Conservation (phyloP, 2,797 vertebrate genomes). For the Lacerta viridis region DNA sequence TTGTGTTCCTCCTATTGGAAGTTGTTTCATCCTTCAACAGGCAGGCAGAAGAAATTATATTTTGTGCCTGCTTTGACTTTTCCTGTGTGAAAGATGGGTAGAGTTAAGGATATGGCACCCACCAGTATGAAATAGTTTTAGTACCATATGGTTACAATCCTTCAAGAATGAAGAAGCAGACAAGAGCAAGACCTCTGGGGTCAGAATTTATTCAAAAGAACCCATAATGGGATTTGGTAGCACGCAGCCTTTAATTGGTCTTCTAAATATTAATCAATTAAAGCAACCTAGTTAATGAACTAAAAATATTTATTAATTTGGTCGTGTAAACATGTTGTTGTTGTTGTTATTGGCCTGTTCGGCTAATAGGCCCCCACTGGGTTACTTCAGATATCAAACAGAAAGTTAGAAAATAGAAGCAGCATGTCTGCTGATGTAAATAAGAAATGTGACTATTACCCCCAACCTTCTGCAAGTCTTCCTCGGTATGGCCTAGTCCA, state of each 20-base stretch:
- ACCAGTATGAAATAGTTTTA: background rate
- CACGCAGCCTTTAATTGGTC: background rate
- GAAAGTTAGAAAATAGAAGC: background rate
- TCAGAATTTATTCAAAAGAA: background rate
- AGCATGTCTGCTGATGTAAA: background rate
- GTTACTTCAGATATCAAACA: background rate
- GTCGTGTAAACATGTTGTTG: too few relatives aligned
- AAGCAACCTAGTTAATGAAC: background rate
- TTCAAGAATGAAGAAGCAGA: background rate
- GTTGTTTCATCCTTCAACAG: background rate
- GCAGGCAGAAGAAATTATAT: background rate
- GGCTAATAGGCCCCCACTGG: background rate
- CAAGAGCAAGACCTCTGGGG: background rate
- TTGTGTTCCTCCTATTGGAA: background rate
- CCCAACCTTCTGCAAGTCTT: background rate
- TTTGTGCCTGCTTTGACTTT: background rate
- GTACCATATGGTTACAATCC: background rate
- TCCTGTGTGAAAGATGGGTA: background rate
- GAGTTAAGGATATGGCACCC: background rate
- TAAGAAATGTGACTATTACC: background rate
- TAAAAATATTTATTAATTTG: too few relatives aligned
- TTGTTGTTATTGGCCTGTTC: background rate
- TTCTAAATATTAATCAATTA: slow-evolving; percentile 15
- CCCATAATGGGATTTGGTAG: background rate
- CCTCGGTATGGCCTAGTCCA: background rate